phyloP scores from a whole-genome alignment of 2,888 invertebrate genomes.

The Drosophila setosimentum region DNA sequence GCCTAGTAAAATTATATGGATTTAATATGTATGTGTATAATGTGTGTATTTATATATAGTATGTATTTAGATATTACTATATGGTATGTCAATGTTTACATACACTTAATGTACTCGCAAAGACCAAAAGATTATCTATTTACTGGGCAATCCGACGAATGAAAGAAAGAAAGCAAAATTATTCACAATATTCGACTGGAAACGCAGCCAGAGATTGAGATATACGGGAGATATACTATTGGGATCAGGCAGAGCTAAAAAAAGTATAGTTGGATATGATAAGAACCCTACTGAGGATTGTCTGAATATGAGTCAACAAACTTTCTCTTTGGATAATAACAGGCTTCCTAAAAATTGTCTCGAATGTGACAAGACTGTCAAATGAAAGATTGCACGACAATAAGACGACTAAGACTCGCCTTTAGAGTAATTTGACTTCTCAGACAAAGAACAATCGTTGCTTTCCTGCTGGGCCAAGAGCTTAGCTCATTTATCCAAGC shows the following conservation, averaged over 20 bases:
- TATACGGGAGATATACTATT: fast-evolving
- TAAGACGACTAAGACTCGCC: not conserved
- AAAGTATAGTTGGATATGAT: too few species aligned
- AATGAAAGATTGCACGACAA: not conserved
- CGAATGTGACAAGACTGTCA: not conserved
- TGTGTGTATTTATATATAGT: not conserved
- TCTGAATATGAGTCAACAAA: too few species aligned
- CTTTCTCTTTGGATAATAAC: too few species aligned
- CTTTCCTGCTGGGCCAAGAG: not conserved
- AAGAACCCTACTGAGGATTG: too few species aligned
- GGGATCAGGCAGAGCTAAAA: too few species aligned
- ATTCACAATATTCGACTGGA: not conserved
- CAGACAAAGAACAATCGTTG: not conserved
- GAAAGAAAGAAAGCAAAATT: not conserved
- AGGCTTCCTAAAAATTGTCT: not conserved
- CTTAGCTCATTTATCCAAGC: not conserved
- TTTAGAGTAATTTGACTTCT: not conserved
- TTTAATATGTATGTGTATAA: not conserved
- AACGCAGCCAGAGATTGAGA: not conserved
- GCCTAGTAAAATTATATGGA: not conserved
- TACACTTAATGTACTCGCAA: not conserved
- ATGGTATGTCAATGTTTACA: not conserved
- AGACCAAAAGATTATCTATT: not conserved
- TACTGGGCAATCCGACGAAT: not conserved
- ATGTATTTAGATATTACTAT: too few species aligned